Evolutionary conservation across 2,113 vertebrate genomes (phyloP), one percentile per base, ranked within the genome.

Genomic region (Phoenicopterus ruber): DNA sequence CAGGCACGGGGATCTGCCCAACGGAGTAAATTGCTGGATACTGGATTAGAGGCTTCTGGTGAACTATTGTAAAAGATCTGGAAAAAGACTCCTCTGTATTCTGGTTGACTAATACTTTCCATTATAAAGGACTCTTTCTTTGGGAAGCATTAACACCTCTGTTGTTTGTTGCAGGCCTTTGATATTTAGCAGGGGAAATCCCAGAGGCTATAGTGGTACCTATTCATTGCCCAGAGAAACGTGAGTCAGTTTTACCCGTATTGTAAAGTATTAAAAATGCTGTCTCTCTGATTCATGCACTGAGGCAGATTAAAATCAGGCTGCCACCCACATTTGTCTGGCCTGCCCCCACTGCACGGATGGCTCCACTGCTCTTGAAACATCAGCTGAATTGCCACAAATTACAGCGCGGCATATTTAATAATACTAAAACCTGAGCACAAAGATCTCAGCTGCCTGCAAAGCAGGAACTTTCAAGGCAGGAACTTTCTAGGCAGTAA

Each of bases 291-390:
- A 85, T 87, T 95, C 84, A 79, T 8, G 54, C 73, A 59, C 86
- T 63, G 34, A 77, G 70, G 69, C 44, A 61, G 96, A 96, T 96
- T 91, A 71, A 93, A 93, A 96, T 96, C 95, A n/a, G 84, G 44
- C 74, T 93, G 78, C 94, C 96, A 80, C 96, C 96, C 90, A 96
- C 96, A 9, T 29, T 82, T 94, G 94, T 96, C 96, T 96, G 84
- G 90, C 66, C 85, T 94, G 44, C 82, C 82, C 84, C 90, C 71
- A 54, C 92, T 46, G 66, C 49, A 28, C 82, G 13, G 40, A 46
- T 73, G 92, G 92, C 87, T 85, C 84, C 32, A 25, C 57, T 61
- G 52, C 61, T 72, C 93, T 40, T 72, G 70, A 38, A 88, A 73
- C 94, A 73, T 44, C 66, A 40, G 47, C 70, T 40, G 44, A 73